Evolutionary conservation across 2,797 vertebrate genomes (phyloP), one percentile per base, ranked within the genome.

Genomic region (Heliangelus exortis): DNA sequence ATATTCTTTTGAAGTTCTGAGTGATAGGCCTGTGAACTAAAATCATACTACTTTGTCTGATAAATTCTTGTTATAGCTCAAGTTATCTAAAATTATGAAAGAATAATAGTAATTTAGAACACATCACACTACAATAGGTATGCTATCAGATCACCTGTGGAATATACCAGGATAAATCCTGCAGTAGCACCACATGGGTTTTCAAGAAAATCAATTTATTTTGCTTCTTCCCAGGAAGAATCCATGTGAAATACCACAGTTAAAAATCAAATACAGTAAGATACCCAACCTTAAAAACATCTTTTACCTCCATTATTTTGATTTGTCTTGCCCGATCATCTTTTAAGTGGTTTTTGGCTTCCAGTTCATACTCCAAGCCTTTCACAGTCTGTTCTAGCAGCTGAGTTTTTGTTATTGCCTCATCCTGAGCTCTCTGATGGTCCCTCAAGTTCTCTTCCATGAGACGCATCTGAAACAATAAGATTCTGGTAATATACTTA

Each of bases 241-340:
- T 19, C 20, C n/a, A 90, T 3, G 2, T 20, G 25, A 84, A 92
- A 89, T 12, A 47, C 10, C 26, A 69, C 58, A 79, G 82, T 81
- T 41, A 16, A 59, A 59, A 14, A 41, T 41, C 15, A 61, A 19
- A 20, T 63, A 29, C 50, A 80, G 18, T n/a, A 77, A 77, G 10
- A 69, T 28, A 47, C 14, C 50, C 67, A 28, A 5, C 20, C 28
- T 22, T 48, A 61, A 53, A 59, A 74, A 72, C 6, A 0, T 29
- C 15, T 62, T 78, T 94, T 97, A 99, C 99, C 99, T 99, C 99
- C 97, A 99, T 97, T 43, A 98, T 96, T 96, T 99, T 99, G 80
- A 98, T 29, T 5, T 99, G 98, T 82, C 98, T 97, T 47, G 97
- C 62, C 73, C 98, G 98, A 84, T 99, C 99, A 0, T 98, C 99